Evolutionary conservation across 2,113 vertebrate genomes (phyloP), one percentile per base, ranked within the genome.

Genomic region (Mesocricetus auratus): DNA sequence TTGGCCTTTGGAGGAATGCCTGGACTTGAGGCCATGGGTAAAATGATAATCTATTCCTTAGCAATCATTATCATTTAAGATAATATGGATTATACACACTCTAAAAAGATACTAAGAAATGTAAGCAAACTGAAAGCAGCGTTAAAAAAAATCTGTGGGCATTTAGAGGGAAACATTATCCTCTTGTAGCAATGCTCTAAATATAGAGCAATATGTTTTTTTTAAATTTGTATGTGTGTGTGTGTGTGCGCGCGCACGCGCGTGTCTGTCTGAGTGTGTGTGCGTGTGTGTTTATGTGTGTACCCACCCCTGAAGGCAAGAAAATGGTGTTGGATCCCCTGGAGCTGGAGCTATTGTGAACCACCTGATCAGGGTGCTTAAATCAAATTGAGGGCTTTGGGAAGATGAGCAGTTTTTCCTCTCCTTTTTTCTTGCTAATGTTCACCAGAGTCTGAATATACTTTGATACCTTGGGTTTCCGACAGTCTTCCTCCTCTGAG

Each of bases 1-100:
- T n/a, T 83, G 62, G 94, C 47, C 15, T 93, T 94, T 94, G 94
- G 74, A 91, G 22, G 11, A 89, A 24, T 83, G 68, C 39, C 73
- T 93, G 68, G 21, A 68, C 42, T 69, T 83, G 33, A 83, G 29
- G 6, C 47, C 81, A 90, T 77, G 24, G 29, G 60, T 79, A 94
- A 83, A 96, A 58, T 56, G 16, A 22, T 47, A 69, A 74, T 69
- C 11, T 75, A 24, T 88, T 94, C 39, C 39, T 82, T 94, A 90
- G 73, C 5, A 79, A 50, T 88, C 36, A 50, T 24, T 69, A 19
- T 79, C 42, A 86, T 22, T 91, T 89, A 74, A 22, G 66, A 56
- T 74, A 77, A 87, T 73, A 73, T n/a, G 78, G 45, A 90, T 7
- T 89, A 11, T 0, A 42, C 66, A 47, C 2, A 47, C 36, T 89